phyloP scores from a whole-genome alignment of 2,888 invertebrate genomes.

The Hirtodrosophila duncani region DNA sequence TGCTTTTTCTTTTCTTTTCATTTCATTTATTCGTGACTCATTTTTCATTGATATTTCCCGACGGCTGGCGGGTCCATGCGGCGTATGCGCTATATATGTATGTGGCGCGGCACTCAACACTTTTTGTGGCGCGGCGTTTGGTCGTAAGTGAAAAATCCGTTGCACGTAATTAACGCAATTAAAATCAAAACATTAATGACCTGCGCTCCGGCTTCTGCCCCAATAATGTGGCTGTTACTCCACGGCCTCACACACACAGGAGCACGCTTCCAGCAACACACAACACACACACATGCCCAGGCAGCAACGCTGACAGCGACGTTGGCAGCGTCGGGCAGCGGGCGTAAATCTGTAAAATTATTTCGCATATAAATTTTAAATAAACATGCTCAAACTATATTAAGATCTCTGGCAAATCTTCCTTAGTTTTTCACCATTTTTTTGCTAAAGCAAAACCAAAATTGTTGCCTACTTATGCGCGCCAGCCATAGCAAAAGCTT shows the following conservation, averaged over 20 bases:
- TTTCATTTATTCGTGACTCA: neutral
- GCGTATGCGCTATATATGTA: constrained; percentile 23
- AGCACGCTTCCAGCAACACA: constrained; percentile 1
- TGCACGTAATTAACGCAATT: constrained; percentile 78
- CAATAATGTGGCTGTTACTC: constrained; percentile 30
- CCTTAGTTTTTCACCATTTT: constrained; percentile 23
- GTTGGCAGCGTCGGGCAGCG: constrained; percentile 2
- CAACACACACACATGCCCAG: constrained; percentile 1
- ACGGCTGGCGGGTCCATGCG: constrained; percentile 5
- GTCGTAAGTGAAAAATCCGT: constrained; percentile 72
- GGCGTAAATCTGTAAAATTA: neutral
- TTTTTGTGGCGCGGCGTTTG: constrained; percentile 1
- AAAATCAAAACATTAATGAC: constrained; percentile 78
- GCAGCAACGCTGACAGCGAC: neutral
- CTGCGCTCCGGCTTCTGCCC: constrained; percentile 50
- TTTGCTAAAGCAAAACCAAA: neutral
- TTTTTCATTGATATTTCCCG: constrained; percentile 18
- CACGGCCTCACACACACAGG: constrained; percentile 1
- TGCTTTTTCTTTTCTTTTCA: neutral
- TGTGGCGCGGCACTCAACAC: constrained; percentile 8
- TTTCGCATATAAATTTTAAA: constrained; percentile 2
- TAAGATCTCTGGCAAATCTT: constrained; percentile 9
- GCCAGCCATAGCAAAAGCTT: neutral
- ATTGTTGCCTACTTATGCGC: constrained; percentile 57
- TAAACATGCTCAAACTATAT: neutral